These are phyloP conservation scores for Dasypus novemcinctus DNA, from an alignment of 2,113 vertebrate species.

Conservation along the genomic window DNA sequence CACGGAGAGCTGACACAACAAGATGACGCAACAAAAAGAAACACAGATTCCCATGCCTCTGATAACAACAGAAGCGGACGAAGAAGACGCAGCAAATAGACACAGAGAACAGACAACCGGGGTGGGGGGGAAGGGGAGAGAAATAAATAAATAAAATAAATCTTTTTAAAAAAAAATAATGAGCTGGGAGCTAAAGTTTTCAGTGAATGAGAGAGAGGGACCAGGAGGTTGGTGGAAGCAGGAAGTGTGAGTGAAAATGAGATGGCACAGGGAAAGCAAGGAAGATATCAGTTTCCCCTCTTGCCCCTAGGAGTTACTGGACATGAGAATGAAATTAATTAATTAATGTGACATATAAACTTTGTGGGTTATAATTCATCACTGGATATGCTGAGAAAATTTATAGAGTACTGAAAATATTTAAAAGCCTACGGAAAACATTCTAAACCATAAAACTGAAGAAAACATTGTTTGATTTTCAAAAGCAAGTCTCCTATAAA, in stretches of 20 bases:
- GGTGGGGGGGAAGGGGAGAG: too few species aligned
- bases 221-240: neutral
- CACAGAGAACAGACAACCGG: too few species aligned
- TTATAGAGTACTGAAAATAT: conserved; percentile 28
- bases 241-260: neutral
- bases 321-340: neutral
- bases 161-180: too few species aligned
- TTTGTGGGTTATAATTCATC: neutral
- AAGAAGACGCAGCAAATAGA: too few species aligned
- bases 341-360: neutral
- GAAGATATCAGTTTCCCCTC: neutral
- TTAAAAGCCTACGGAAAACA: conserved; percentile 32
- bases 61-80: too few species aligned
- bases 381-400: neutral
- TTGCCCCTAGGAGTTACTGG: neutral
- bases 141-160: too few species aligned
- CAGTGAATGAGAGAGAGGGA: neutral
- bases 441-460: conserved; percentile 50
- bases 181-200: neutral
- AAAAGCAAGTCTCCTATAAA: conserved; percentile 46
- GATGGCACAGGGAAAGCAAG: neutral
- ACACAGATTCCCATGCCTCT: too few species aligned
- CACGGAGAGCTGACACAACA: too few species aligned
- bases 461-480: conserved; percentile 28
- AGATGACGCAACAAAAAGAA: too few species aligned